phyloP scores from a whole-genome alignment of 1,140 invertebrate species.

The Uloborus diversus region DNA sequence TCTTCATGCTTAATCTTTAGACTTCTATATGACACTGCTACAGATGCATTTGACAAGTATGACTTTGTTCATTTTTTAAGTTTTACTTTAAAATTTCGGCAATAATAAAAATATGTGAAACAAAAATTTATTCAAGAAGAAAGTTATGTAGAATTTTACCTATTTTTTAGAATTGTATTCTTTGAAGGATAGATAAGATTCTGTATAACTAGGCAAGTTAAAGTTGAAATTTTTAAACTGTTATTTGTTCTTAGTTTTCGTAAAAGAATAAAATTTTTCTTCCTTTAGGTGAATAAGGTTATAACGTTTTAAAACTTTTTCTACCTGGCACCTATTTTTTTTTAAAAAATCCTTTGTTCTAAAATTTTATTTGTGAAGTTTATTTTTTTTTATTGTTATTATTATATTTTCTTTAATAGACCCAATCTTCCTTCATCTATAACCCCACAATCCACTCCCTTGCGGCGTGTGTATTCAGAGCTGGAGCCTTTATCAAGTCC shows the following conservation, averaged over 20 bases:
- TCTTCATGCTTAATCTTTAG: constrained; percentile 83
- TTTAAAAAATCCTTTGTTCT: background rate
- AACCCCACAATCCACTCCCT: constrained; percentile 1
- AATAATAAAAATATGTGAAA: too few species aligned
- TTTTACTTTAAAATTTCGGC: too few species aligned
- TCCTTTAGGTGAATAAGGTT: background rate
- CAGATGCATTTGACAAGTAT: constrained; percentile 88
- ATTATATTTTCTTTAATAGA: constrained; percentile 19
- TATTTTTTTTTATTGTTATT: background rate
- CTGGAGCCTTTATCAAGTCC: background rate
- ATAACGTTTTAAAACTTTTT: background rate
- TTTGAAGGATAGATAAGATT: too few species aligned
- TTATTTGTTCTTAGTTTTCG: background rate
- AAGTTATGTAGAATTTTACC: too few species aligned
- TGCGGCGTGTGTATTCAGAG: constrained; percentile 35
- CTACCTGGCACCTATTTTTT: background rate
- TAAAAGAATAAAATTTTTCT: background rate
- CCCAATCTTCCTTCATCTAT: constrained; percentile 36
- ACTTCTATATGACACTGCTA: constrained; percentile 88
- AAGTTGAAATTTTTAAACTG: background rate
- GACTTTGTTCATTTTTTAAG: background rate
- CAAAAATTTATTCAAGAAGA: too few species aligned
- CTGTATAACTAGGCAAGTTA: too few species aligned
- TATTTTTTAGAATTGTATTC: too few species aligned
- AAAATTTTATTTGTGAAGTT: background rate